Evolutionary conservation across 2,888 invertebrate species (phyloP).

Genomic region (Trypoxylon attenuatum): DNA sequence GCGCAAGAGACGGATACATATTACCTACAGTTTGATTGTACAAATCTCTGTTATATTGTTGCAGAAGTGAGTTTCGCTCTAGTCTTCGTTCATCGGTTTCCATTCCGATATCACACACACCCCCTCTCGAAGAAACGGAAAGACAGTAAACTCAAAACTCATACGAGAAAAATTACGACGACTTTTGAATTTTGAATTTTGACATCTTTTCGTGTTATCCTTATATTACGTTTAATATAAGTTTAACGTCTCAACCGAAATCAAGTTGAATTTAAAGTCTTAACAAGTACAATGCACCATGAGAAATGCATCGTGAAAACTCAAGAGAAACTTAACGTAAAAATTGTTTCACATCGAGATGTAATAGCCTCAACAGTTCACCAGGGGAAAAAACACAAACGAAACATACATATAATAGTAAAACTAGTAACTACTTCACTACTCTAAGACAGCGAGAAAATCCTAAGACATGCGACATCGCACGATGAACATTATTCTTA

Average conservation of each 20-base stretch:
- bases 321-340: constrained; percentile 67
- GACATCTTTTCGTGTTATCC: constrained; percentile 71
- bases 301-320: constrained; percentile 56
- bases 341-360: constrained; percentile 67
- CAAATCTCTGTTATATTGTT: constrained; percentile 40
- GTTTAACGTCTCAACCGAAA: constrained; percentile 59
- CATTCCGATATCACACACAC: constrained; percentile 65
- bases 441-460: constrained; percentile 72
- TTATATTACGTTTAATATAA: constrained; percentile 69
- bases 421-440: constrained; percentile 72
- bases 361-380: constrained; percentile 73
- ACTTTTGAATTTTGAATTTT: constrained; percentile 74
- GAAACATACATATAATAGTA: constrained; percentile 72
- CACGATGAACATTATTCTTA: constrained; percentile 48
- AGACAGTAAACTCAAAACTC: constrained; percentile 63
- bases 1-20: constrained; percentile 33
- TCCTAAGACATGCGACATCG: constrained; percentile 70
- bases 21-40: constrained; percentile 44
- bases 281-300: constrained; percentile 60
- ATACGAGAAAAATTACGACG: constrained; percentile 66
- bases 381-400: constrained; percentile 73
- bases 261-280: constrained; percentile 36
- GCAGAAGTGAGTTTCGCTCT: constrained; percentile 57
- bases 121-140: constrained; percentile 67
- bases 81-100: constrained; percentile 54